phyloP scores from a whole-genome alignment of 2,797 vertebrate species.

The Otolemur crassicaudatus region DNA sequence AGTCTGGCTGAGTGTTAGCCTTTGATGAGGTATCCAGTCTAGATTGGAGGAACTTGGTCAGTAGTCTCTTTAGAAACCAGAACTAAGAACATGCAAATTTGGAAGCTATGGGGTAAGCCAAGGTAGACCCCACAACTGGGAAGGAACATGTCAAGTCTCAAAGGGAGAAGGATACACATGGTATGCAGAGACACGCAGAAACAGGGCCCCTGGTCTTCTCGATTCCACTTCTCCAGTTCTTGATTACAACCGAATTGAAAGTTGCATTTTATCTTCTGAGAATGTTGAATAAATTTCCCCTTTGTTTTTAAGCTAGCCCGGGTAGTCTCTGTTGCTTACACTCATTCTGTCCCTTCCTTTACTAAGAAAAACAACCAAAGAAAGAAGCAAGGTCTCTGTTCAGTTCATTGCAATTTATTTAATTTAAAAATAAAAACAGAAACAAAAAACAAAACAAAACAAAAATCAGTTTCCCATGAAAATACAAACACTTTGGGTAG shows the following conservation, averaged over 20 bases:
- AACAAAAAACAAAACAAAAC: constrained; percentile 46
- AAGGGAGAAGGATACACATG: not conserved
- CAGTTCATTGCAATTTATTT: constrained; percentile 88
- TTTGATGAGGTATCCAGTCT: not conserved
- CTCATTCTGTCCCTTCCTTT: not conserved
- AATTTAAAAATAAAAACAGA: constrained; percentile 85
- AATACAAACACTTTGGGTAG: constrained; percentile 90
- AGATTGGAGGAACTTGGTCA: not conserved
- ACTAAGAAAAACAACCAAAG: constrained; percentile 68
- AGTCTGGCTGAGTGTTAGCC: not conserved
- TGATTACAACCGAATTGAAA: not conserved
- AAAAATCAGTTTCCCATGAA: constrained; percentile 88
- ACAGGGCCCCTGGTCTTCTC: rapidly evolving
- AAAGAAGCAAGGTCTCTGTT: constrained; percentile 81
- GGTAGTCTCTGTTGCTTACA: not conserved
- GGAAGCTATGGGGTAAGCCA: not conserved
- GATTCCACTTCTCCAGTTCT: not conserved
- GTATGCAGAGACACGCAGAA: not conserved
- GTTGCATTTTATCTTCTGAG: not conserved
- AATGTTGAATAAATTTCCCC: not conserved
- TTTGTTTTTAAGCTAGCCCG: too few species aligned
- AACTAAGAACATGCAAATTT: not conserved
- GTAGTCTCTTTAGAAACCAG: not conserved
- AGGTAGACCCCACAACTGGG: not conserved
- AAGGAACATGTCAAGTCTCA: not conserved